Conservation (phyloP, 2,888 invertebrate species). For the Loripinus fragilis region DNA sequence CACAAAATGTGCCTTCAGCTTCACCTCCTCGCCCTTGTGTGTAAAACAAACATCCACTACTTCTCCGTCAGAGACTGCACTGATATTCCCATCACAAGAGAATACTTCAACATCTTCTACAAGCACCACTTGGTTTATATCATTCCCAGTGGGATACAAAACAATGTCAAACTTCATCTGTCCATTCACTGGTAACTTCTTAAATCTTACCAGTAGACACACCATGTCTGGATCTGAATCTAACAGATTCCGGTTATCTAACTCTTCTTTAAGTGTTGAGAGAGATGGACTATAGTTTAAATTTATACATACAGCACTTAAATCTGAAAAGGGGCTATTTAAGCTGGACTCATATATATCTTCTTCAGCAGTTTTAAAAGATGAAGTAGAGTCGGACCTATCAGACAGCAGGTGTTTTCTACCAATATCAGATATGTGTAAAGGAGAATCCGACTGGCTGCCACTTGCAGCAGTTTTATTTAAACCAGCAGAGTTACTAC, state of each 20-base stretch:
- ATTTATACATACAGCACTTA: constrained; percentile 25
- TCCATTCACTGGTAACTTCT: constrained; percentile 5
- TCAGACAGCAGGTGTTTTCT: constrained; percentile 32
- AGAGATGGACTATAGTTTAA: constrained; percentile 21
- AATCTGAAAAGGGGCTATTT: constrained; percentile 9
- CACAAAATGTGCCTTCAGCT: constrained; percentile 47
- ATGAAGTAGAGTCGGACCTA: constrained; percentile 38
- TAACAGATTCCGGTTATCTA: neutral
- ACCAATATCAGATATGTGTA: neutral
- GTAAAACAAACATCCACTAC: constrained; percentile 34
- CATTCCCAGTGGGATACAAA: constrained; percentile 40
- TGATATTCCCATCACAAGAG: constrained; percentile 41
- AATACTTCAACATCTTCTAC: constrained; percentile 51
- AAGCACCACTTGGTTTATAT: constrained; percentile 38
- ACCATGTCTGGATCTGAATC: constrained; percentile 11
- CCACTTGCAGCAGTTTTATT: constrained; percentile 2
- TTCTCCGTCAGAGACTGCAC: constrained; percentile 44
- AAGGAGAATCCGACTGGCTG: neutral
- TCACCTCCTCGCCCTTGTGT: neutral
- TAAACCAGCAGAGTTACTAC: neutral
- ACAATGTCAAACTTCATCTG: constrained; percentile 40
- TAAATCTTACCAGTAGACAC: constrained; percentile 18
- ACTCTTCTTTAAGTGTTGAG: constrained; percentile 15
- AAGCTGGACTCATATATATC: neutral
- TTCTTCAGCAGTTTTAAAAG: constrained; percentile 35